phyloP scores from a whole-genome alignment of 2,113 vertebrate genomes.

The Parotia lawesii region DNA sequence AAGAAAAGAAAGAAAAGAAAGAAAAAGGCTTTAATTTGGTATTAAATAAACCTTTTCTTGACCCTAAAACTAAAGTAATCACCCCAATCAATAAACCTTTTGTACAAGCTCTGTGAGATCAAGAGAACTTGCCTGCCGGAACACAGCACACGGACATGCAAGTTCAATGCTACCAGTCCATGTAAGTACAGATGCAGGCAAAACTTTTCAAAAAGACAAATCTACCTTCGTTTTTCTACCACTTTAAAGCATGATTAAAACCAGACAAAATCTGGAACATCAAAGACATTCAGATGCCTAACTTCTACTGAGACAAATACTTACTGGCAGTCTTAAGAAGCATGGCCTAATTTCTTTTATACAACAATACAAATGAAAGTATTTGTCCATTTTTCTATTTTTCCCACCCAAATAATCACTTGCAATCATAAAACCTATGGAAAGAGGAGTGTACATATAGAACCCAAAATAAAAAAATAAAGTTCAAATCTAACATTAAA shows the following conservation, averaged over 20 bases:
- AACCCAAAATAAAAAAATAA: background rate
- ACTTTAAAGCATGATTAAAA: background rate
- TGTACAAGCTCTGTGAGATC: background rate
- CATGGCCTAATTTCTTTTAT: background rate
- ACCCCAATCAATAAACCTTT: slow-evolving; percentile 35
- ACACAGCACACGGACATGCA: background rate
- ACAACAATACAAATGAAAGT: background rate
- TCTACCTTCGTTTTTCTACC: background rate
- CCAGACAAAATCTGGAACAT: background rate
- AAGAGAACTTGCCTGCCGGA: background rate
- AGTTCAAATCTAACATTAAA: background rate
- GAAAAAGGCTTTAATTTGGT: background rate
- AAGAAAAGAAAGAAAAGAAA: background rate
- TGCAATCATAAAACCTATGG: background rate
- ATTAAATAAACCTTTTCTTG: slow-evolving; percentile 47
- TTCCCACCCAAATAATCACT: background rate
- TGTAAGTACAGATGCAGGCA: background rate
- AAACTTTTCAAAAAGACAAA: background rate
- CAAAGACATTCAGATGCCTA: background rate
- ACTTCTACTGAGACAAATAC: background rate
- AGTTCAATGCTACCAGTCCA: background rate
- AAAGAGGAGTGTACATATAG: background rate
- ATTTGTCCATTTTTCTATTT: background rate
- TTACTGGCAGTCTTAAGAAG: background rate
- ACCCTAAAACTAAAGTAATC: slow-evolving; percentile 57